Evolutionary conservation across 2,113 vertebrate genomes (phyloP).

Genomic region (Egretta garzetta): DNA sequence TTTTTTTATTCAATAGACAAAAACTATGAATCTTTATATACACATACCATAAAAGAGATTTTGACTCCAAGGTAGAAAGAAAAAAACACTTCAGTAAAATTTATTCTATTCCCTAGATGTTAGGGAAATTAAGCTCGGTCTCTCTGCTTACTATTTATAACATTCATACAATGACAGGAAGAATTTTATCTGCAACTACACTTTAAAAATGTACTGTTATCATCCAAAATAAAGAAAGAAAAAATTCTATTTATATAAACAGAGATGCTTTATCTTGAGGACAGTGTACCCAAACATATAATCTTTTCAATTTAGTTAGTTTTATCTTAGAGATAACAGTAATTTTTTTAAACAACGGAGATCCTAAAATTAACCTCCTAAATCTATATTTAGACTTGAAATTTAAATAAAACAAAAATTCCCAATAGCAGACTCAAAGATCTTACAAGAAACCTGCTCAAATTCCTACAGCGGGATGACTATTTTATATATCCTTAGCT

Average conservation of each 20-base stretch:
- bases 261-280: not conserved
- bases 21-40: not conserved
- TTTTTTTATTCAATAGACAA: not conserved
- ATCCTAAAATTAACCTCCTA: not conserved
- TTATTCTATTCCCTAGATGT: not conserved
- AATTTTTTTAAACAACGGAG: not conserved
- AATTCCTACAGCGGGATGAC: rapidly evolving
- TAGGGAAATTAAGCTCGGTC: not conserved
- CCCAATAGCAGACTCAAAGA: not conserved
- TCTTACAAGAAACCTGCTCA: not conserved
- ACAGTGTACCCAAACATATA: not conserved
- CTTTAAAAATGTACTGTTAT: not conserved
- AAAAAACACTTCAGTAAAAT: not conserved
- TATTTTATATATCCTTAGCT: not conserved
- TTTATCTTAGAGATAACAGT: not conserved
- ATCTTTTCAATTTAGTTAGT: not conserved
- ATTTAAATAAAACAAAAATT: not conserved
- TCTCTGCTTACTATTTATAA: not conserved
- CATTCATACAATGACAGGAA: not conserved
- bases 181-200: not conserved
- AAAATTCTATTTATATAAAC: not conserved
- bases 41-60: not conserved
- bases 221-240: not conserved
- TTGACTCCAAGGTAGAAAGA: not conserved
- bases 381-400: not conserved